Percentiles rank a stretch among this genome's conserved stretches.
Conservation (phyloP, 1,140 invertebrate species). For the Bemisia tabaci region DNA sequence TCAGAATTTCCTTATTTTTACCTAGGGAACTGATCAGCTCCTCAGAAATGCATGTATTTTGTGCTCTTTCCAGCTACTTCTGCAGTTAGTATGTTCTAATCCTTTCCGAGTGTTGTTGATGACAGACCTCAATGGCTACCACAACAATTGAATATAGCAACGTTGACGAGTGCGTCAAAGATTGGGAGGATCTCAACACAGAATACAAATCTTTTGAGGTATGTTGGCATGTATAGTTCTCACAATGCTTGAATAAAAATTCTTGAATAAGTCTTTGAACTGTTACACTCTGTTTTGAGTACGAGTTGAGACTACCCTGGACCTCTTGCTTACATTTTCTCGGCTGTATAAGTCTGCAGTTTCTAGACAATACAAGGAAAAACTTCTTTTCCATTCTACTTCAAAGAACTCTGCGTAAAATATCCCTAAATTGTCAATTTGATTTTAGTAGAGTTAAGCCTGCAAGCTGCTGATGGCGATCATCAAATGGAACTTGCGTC, state of each 20-base stretch:
- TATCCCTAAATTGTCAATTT: too few relatives aligned
- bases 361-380: background rate
- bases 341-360: background rate
- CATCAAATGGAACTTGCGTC: too few relatives aligned
- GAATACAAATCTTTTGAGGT: slow-evolving; percentile 65
- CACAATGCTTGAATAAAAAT: background rate
- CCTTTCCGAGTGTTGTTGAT: too few relatives aligned
- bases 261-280: background rate
- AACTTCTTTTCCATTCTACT: background rate
- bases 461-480: too few relatives aligned
- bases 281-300: background rate
- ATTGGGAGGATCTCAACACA: slow-evolving; percentile 60
- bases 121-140: too few relatives aligned
- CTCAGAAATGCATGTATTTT: too few relatives aligned
- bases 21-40: too few relatives aligned
- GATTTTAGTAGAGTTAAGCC: too few relatives aligned
- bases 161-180: slow-evolving; percentile 46
- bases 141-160: slow-evolving; percentile 25
- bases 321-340: background rate
- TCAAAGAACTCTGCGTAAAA: too few relatives aligned
- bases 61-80: too few relatives aligned
- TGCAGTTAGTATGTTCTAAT: too few relatives aligned
- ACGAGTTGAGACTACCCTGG: background rate
- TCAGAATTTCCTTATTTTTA: too few relatives aligned
- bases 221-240: slow-evolving; percentile 21